Conservation (phyloP, 1,140 invertebrate species). For the Achatina immaculata region DNA sequence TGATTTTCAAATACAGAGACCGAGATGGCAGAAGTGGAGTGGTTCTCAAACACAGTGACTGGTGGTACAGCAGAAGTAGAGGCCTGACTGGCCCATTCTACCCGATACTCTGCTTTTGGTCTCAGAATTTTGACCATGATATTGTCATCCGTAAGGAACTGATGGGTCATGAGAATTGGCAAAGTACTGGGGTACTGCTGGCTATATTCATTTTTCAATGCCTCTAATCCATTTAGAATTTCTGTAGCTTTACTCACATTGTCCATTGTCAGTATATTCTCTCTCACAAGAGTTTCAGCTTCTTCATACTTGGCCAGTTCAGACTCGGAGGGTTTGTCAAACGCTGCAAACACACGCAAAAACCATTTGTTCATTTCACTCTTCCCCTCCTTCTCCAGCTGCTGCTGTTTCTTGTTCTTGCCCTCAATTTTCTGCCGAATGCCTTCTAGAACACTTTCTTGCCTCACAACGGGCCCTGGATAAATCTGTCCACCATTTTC, state of each 20-base stretch:
- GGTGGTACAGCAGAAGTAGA: not conserved
- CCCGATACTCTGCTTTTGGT: slow-evolving; percentile 20
- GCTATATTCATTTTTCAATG: slow-evolving; percentile 16
- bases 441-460: slow-evolving; percentile 42
- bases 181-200: not conserved
- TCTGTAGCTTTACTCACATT: slow-evolving; percentile 8
- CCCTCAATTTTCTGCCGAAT: slow-evolving; percentile 48
- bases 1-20: not conserved
- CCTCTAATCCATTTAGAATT: slow-evolving; percentile 4
- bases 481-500: not conserved
- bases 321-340: slow-evolving; percentile 29
- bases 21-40: not conserved
- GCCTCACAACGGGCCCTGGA: slow-evolving; percentile 25
- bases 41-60: no score
- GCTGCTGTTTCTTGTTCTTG: slow-evolving; percentile 39
- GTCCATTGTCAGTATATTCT: slow-evolving; percentile 7
- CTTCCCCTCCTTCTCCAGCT: slow-evolving; percentile 38
- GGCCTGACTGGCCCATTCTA: not conserved
- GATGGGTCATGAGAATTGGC: slow-evolving; percentile 34
- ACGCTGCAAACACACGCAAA: slow-evolving; percentile 14
- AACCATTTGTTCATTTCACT: slow-evolving; percentile 24
- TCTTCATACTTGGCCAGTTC: slow-evolving; percentile 36
- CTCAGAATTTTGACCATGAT: slow-evolving; percentile 31
- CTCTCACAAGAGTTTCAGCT: not conserved
- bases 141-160: slow-evolving; percentile 11